A percentile compares a stretch with the other conserved stretches of the same genome.
phyloP scores from a whole-genome alignment of 2,888 invertebrate genomes.

The Liposcelis brunnea region DNA sequence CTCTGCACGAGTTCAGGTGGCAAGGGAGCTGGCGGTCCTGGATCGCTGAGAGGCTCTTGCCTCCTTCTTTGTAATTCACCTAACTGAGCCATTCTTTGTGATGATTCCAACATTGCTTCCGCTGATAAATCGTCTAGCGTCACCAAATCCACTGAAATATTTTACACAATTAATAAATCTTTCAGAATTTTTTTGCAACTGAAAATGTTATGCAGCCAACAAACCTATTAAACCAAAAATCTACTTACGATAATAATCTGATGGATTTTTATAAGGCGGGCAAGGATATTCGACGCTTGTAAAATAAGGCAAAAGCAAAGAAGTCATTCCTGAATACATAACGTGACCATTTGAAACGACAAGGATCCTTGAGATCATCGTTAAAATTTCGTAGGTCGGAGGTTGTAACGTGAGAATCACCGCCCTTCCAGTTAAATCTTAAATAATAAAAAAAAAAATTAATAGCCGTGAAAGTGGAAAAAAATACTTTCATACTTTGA shows the following conservation, averaged over 20 bases:
- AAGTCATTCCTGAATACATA: slow-evolving; percentile 76
- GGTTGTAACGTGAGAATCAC: slow-evolving; percentile 85
- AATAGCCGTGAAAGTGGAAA: neutral
- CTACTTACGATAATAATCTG: slow-evolving; percentile 81
- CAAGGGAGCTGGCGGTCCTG: slow-evolving; percentile 62
- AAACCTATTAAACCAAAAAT: slow-evolving; percentile 55
- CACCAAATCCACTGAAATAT: slow-evolving; percentile 67
- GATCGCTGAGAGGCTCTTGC: slow-evolving; percentile 42
- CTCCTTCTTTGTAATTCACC: slow-evolving; percentile 64
- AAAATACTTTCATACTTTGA: too few relatives aligned
- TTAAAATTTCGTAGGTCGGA: slow-evolving; percentile 87
- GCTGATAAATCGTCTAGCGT: slow-evolving; percentile 84
- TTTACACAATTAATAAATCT: too few relatives aligned
- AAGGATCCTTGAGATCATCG: slow-evolving; percentile 76
- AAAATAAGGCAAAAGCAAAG: slow-evolving; percentile 87
- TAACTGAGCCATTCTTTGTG: slow-evolving; percentile 77
- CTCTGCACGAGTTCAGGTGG: slow-evolving; percentile 47
- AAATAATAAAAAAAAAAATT: slow-evolving; percentile 6
- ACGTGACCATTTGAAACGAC: slow-evolving; percentile 78
- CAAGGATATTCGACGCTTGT: slow-evolving; percentile 82
- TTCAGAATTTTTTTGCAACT: neutral
- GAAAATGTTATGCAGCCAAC: slow-evolving; percentile 42
- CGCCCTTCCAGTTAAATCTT: slow-evolving; percentile 40
- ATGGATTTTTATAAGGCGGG: slow-evolving; percentile 90
- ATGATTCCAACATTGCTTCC: slow-evolving; percentile 88